Percentiles rank a stretch among this genome's conserved stretches.
These are phyloP conservation scores for Sceloporus tristichus DNA, from an alignment of 2,113 vertebrate genomes.

Conservation along the genomic window DNA sequence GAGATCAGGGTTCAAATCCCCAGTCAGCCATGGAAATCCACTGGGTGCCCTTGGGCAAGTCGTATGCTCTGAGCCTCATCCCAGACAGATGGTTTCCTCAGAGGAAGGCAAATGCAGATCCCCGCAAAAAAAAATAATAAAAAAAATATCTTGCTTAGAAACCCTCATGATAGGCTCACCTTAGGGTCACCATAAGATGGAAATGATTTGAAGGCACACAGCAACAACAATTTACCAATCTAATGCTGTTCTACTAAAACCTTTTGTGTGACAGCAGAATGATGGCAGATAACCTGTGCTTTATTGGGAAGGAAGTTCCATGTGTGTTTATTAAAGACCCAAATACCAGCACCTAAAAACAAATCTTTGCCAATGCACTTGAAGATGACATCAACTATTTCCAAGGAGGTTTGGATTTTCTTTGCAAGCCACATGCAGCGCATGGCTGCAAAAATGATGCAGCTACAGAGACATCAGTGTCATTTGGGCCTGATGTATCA, in stretches of 20 bases:
- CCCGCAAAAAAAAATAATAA: not conserved
- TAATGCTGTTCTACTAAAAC: not conserved
- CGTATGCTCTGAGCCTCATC: no score
- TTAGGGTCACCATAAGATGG: no score
- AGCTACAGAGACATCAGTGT: constrained; percentile 80
- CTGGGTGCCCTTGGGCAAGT: no score
- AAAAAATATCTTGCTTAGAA: no score
- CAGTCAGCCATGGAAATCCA: no score
- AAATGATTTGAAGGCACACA: no score
- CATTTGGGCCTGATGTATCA: constrained; percentile 83
- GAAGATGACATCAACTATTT: constrained; percentile 47
- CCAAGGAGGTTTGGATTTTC: constrained; percentile 66
- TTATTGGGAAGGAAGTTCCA: not conserved
- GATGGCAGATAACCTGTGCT: not conserved
- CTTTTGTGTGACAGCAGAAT: not conserved
- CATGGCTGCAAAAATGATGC: constrained; percentile 77
- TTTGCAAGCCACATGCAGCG: constrained; percentile 34
- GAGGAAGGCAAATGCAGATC: no score
- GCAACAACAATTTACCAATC: not conserved
- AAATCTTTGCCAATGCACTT: constrained; percentile 52
- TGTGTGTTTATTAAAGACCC: constrained; percentile 26
- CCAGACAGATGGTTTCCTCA: no score
- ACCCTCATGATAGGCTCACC: no score
- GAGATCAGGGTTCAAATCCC: no score
- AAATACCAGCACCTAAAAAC: constrained; percentile 45